Conservation (phyloP, 2,888 invertebrate genomes). For the Acronicta alni region DNA sequence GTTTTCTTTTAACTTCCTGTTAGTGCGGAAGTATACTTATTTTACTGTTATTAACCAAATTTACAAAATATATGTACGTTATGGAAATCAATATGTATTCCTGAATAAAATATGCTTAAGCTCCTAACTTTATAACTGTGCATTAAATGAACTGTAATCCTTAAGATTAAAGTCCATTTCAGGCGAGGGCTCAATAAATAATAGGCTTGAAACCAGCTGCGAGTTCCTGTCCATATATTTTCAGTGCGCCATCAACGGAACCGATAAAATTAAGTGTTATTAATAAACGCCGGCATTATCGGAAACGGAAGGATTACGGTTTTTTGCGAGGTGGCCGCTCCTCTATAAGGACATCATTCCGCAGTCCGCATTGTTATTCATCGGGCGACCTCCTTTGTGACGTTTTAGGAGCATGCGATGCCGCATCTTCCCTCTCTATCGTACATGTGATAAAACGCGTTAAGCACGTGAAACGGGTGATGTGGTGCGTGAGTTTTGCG, state of each 20-base stretch:
- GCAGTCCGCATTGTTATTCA: constrained; percentile 89
- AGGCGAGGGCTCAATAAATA: constrained; percentile 12
- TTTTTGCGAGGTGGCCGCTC: constrained; percentile 53
- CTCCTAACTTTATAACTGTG: background rate
- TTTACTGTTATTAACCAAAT: constrained; percentile 22
- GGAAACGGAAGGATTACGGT: constrained; percentile 46
- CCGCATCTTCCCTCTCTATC: constrained; percentile 80
- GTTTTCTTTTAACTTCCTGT: constrained; percentile 18
- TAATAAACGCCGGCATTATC: constrained; percentile 44
- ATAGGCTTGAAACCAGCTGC: constrained; percentile 2
- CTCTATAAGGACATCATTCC: constrained; percentile 85
- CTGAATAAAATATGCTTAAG: background rate
- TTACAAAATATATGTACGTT: constrained; percentile 17
- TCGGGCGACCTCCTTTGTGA: constrained; percentile 86
- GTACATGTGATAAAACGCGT: constrained; percentile 31
- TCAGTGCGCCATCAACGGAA: constrained; percentile 16
- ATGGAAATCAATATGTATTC: constrained; percentile 23
- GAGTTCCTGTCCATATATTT: constrained; percentile 17
- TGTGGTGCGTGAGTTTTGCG: constrained; percentile 83
- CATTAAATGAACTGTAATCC: background rate
- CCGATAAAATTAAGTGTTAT: constrained; percentile 46
- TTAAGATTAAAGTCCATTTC: constrained; percentile 7
- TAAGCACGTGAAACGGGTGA: constrained; percentile 63
- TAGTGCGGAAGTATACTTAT: constrained; percentile 6
- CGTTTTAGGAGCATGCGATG: constrained; percentile 83